Percentiles rank a stretch among this genome's conserved stretches.
These are phyloP conservation scores for Serranus cabrilla DNA, from an alignment of 2,797 vertebrate genomes.

Conservation along the genomic window DNA sequence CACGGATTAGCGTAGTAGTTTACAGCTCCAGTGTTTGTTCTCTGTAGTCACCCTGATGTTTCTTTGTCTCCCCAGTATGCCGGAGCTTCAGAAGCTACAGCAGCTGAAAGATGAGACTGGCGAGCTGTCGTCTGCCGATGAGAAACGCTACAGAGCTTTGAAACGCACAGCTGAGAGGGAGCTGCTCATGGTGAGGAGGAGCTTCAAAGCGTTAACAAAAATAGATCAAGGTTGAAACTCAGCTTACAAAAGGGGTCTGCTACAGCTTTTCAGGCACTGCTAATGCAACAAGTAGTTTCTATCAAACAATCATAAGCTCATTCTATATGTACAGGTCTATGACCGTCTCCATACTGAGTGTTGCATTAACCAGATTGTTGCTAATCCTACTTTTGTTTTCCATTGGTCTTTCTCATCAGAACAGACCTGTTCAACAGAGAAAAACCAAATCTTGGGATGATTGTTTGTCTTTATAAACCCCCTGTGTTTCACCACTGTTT, in stretches of 20 bases:
- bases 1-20: background rate
- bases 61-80: slow-evolving; percentile 90
- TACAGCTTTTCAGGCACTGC: background rate
- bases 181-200: slow-evolving; percentile 92
- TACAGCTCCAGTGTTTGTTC: background rate
- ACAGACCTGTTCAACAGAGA: background rate
- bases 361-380: background rate
- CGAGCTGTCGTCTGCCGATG: slow-evolving; percentile 96
- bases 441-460: no score
- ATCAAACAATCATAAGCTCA: background rate
- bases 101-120: slow-evolving; percentile 99
- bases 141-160: slow-evolving; percentile 96
- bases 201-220: slow-evolving; percentile 2
- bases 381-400: background rate
- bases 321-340: background rate
- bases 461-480: background rate
- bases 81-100: slow-evolving; percentile 98
- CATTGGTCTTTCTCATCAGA: background rate
- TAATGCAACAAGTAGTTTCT: slow-evolving; percentile 4
- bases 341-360: no score
- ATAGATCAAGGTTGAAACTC: background rate
- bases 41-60: slow-evolving; percentile 2
- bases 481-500: background rate
- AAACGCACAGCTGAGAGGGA: slow-evolving; percentile 97
- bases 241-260: background rate